Evolutionary conservation across 2,888 invertebrate genomes (phyloP).

Genomic region (Lydus trimaculatus): DNA sequence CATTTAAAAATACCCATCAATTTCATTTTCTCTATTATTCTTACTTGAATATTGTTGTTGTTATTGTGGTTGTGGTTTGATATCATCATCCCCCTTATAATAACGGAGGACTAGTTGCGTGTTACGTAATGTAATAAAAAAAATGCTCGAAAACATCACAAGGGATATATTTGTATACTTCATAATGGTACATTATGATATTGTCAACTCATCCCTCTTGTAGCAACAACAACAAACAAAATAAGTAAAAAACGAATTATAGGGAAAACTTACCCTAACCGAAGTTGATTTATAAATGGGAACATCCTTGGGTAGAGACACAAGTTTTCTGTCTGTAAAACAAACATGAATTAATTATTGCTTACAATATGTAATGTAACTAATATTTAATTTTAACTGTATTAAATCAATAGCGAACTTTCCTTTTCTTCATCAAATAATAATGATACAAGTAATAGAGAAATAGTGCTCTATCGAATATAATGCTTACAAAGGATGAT

Average conservation of each 20-base stretch:
- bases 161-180: background rate
- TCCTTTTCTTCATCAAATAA: background rate
- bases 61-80: background rate
- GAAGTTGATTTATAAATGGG: constrained; percentile 26
- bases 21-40: background rate
- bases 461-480: background rate
- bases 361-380: no score
- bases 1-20: background rate
- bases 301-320: constrained; percentile 11
- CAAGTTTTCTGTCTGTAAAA: constrained; percentile 30
- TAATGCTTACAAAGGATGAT: background rate
- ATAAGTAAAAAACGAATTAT: no score
- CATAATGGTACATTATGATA: background rate
- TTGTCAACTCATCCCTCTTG: background rate
- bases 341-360: background rate
- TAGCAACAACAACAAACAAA: background rate
- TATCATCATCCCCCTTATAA: background rate
- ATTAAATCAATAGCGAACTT: background rate
- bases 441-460: background rate
- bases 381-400: background rate
- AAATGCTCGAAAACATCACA: background rate
- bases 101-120: background rate
- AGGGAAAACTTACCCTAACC: constrained; percentile 31
- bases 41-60: background rate
- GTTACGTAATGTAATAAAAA: background rate